Evolutionary conservation across 2,888 invertebrate species (phyloP), one percentile per base, ranked within the genome.

Genomic region (Oxytorus armatus): DNA sequence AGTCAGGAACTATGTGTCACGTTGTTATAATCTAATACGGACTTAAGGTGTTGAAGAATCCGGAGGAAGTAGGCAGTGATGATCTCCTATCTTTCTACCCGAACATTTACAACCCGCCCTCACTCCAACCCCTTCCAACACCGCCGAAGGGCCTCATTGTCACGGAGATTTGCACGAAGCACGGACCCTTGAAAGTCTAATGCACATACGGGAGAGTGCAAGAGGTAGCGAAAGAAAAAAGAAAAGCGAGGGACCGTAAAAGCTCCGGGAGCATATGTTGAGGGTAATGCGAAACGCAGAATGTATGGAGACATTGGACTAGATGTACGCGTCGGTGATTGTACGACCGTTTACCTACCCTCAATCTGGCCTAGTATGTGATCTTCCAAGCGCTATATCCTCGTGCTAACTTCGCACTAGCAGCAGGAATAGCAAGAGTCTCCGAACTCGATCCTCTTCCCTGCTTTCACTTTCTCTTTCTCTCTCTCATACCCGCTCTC

Each of bases 331-430:
- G 65, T 73, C 33, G 83, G 84, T 69, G 75, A 82, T 69, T 82
- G 86, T 86, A 85, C 85, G 88, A 89, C 85, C 86, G 88, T 89
- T 89, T 87, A 86, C 87, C 86, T 82, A 88, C 85, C 87, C 86
- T 89, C 89, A 89, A 90, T 90, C 89, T 87, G 85, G 86, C 75
- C 83, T 59, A 82, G 85, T 85, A 83, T 87, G 88, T 85, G 89
- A 89, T 89, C 88, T 86, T 85, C 82, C 85, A 84, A 72, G 68
- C 72, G 68, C 66, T 14, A 61, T 36, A 61, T 53, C 63, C 65
- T 36, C 47, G 77, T 72, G 49, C 53, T 33, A 44, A 66, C 66
- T 72, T 72, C 65, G 51, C 80, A 75, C 61, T 57, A 53, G 42
- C 70, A 61, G 61, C 69, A 44, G 36, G 44, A 73, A 73, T 68